phyloP scores from a whole-genome alignment of 2,113 vertebrate genomes.

The Ceyx cyanopectus region DNA sequence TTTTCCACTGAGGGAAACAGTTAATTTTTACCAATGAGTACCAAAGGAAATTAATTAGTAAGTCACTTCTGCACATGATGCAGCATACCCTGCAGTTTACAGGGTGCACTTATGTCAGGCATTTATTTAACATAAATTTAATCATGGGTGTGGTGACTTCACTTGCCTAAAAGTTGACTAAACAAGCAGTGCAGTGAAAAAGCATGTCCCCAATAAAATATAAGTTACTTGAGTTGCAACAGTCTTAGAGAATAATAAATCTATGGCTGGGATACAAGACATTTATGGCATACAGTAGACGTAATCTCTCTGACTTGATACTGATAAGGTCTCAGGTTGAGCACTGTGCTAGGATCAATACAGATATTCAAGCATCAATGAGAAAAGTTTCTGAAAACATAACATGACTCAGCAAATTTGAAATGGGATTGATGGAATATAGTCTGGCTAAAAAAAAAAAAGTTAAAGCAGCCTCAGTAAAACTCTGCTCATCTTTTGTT shows the following conservation, averaged over 20 bases:
- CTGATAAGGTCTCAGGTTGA: not conserved
- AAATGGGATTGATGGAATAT: not conserved
- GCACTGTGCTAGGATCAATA: not conserved
- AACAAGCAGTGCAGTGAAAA: not conserved
- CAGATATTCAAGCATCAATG: not conserved
- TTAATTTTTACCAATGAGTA: not conserved
- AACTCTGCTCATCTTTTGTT: not conserved
- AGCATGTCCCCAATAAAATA: not conserved
- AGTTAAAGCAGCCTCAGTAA: not conserved
- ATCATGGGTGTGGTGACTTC: not conserved
- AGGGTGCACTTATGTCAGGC: not conserved
- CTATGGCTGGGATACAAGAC: not conserved
- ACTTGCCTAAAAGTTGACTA: not conserved
- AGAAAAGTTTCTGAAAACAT: not conserved
- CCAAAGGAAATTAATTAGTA: not conserved
- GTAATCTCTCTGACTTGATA: not conserved
- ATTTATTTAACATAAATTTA: not conserved
- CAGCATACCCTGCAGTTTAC: not conserved
- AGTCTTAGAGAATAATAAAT: not conserved
- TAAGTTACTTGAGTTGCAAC: not conserved
- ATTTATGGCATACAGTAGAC: not conserved
- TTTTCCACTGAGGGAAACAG: not conserved
- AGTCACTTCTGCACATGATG: not conserved
- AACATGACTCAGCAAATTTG: not conserved
- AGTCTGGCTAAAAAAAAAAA: not conserved